Evolutionary conservation across 2,113 vertebrate species (phyloP).

Genomic region (Deroptyus accipitrinus): DNA sequence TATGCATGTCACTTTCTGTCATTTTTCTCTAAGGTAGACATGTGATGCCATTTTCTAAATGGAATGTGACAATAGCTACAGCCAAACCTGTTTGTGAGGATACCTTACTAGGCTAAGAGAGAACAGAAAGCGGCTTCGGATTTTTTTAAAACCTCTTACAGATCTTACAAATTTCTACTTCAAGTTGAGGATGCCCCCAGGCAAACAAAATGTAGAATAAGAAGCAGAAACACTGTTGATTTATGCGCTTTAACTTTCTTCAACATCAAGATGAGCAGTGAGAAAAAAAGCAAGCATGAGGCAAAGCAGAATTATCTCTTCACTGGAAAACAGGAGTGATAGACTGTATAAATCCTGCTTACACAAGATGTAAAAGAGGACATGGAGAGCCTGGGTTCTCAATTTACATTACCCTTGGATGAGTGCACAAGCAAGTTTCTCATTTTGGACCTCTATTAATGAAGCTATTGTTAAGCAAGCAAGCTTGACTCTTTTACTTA

Average conservation of each 20-base stretch:
- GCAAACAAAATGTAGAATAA: neutral
- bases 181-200: accelerated
- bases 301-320: neutral
- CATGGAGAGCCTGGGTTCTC: neutral
- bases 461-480: conserved; percentile 52
- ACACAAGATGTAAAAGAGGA: neutral
- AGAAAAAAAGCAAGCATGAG: neutral
- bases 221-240: neutral
- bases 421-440: conserved; percentile 37
- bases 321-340: neutral
- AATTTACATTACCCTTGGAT: conserved; percentile 46
- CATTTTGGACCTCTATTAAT: conserved; percentile 62
- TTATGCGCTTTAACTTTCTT: neutral
- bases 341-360: neutral
- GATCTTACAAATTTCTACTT: neutral
- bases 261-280: neutral
- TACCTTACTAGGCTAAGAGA: neutral
- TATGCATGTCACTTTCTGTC: neutral
- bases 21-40: neutral
- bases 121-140: neutral
- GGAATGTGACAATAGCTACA: neutral
- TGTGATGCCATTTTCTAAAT: neutral
- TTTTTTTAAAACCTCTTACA: neutral
- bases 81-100: neutral
- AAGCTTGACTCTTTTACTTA: conserved; percentile 18